phyloP scores from a whole-genome alignment of 2,888 invertebrate genomes.

The Xanthia icteritia region DNA sequence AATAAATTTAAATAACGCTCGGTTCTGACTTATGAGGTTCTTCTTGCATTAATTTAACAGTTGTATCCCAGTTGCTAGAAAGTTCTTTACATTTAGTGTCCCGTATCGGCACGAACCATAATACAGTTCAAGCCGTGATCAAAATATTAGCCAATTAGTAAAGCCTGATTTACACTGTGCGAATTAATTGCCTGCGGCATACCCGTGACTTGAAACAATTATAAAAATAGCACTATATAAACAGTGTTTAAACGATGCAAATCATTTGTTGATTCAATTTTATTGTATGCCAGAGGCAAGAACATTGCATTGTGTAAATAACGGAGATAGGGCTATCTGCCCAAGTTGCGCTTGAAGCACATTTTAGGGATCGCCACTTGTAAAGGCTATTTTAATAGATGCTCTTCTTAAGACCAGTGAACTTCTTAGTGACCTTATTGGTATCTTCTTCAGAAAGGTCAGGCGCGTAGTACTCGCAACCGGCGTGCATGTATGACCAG shows the following conservation, averaged over 20 bases:
- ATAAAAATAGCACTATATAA: no score
- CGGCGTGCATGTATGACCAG: no score
- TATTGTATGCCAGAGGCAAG: not conserved
- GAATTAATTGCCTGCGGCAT: not conserved
- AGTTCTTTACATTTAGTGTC: not conserved
- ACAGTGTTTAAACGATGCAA: no score
- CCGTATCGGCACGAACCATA: not conserved
- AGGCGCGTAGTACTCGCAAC: no score
- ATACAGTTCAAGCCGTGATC: not conserved
- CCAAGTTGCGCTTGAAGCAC: not conserved
- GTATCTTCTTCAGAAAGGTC: no score
- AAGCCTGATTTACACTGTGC: not conserved
- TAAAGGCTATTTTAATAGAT: not conserved
- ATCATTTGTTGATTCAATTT: not conserved
- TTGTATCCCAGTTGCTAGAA: not conserved
- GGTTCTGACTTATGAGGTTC: not conserved
- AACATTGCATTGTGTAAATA: not conserved
- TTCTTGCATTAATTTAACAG: not conserved
- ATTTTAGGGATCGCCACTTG: not conserved
- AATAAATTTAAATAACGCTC: constrained; percentile 32
- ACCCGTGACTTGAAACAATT: not conserved
- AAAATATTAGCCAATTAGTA: not conserved
- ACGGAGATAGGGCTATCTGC: not conserved
- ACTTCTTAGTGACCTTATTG: no score
- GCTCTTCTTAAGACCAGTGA: no score